Conservation (phyloP, 1,140 invertebrate species). For the Hylaeus anthracinus region DNA sequence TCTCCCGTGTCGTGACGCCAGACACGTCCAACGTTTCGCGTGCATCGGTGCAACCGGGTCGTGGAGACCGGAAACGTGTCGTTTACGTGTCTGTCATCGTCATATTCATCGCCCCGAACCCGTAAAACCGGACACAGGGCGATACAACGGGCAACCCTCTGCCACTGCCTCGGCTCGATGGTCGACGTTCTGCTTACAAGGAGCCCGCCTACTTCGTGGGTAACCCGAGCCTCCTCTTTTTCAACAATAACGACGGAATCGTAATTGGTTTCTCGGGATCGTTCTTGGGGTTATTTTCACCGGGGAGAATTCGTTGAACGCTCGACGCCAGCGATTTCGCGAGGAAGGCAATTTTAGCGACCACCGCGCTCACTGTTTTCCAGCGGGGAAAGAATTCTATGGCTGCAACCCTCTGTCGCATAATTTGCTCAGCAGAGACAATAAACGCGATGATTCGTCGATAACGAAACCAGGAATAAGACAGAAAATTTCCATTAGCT, state of each 20-base stretch:
- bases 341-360: no score
- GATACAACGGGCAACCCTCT: conserved; percentile 49
- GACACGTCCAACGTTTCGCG: conserved; percentile 34
- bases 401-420: no score
- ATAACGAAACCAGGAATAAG: no score
- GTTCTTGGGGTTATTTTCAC: conserved; percentile 38
- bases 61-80: conserved; percentile 56
- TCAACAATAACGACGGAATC: conserved; percentile 55
- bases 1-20: conserved; percentile 3
- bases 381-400: no score
- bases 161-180: conserved; percentile 20
- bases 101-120: conserved; percentile 3
- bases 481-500: no score
- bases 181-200: conserved; percentile 39
- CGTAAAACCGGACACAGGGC: conserved; percentile 43
- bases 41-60: conserved; percentile 31
- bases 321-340: not conserved
- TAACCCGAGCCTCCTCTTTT: conserved; percentile 44
- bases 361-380: no score
- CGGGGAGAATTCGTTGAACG: conserved; percentile 24
- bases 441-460: no score
- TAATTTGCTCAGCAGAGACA: no score
- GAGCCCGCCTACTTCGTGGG: conserved; percentile 17
- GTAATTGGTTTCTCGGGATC: conserved; percentile 60
- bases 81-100: conserved; percentile 53